Evolutionary conservation across 2,797 vertebrate species (phyloP).

Genomic region (Chlorospingus flavigularis): DNA sequence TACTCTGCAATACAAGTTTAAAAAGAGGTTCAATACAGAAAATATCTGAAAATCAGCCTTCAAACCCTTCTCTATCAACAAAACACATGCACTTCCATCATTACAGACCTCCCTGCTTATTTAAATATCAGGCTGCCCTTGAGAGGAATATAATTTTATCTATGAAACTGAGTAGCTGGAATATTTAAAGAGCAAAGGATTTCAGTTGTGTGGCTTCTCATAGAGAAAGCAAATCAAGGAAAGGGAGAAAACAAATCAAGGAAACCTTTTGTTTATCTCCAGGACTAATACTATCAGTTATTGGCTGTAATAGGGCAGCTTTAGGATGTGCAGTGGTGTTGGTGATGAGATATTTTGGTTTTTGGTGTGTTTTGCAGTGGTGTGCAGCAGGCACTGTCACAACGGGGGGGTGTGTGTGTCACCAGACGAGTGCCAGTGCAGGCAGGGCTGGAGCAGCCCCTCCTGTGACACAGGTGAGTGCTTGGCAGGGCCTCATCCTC

Average conservation of each 20-base stretch:
- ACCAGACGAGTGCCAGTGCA: conserved; percentile 79
- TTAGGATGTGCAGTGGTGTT: not conserved
- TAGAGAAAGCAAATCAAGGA: not conserved
- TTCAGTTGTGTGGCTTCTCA: not conserved
- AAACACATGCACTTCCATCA: not conserved
- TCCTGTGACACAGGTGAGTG: conserved; percentile 79
- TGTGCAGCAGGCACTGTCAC: conserved; percentile 83
- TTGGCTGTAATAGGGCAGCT: not conserved
- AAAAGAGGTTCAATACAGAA: not conserved
- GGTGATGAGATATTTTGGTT: not conserved
- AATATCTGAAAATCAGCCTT: not conserved
- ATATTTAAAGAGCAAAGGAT: conserved; percentile 3
- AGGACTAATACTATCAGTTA: not conserved
- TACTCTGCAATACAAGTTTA: not conserved
- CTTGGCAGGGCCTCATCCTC: not conserved
- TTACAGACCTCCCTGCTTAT: not conserved
- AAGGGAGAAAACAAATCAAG: not conserved
- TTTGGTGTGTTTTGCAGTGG: conserved; percentile 70
- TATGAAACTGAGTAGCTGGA: not conserved
- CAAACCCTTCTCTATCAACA: not conserved
- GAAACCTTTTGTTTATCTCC: not conserved
- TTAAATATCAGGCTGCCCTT: conserved; percentile 35
- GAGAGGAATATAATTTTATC: conserved; percentile 13
- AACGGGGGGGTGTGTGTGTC: conserved; percentile 79
- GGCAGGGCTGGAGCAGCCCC: conserved; percentile 77